phyloP scores from a whole-genome alignment of 2,113 vertebrate species.

The Riparia riparia region DNA sequence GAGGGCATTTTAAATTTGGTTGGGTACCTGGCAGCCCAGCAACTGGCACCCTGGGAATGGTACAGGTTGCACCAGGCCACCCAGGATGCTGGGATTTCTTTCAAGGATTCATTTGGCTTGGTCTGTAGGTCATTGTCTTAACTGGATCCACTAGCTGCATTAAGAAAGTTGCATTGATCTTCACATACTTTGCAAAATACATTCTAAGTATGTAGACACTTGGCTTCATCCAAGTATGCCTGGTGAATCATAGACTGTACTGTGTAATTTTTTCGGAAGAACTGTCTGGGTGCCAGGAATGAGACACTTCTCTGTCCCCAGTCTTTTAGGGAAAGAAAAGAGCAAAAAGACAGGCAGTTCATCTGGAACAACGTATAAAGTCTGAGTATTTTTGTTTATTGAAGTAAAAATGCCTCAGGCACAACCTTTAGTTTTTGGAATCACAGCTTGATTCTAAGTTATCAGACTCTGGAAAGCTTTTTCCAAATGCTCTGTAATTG shows the following conservation, averaged over 20 bases:
- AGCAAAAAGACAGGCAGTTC: background rate
- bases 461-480: background rate
- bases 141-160: background rate
- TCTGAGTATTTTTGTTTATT: background rate
- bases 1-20: background rate
- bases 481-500: background rate
- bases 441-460: background rate
- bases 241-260: background rate
- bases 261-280: background rate
- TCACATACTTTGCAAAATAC: background rate
- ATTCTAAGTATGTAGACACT: background rate
- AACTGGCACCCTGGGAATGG: fast-evolving
- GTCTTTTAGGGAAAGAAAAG: background rate
- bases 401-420: background rate
- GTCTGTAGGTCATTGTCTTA: background rate
- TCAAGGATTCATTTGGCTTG: background rate
- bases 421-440: background rate
- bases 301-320: background rate
- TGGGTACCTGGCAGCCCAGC: background rate
- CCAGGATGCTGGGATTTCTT: background rate
- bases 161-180: background rate
- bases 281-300: background rate
- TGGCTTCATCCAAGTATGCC: background rate
- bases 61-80: background rate
- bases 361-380: background rate